Evolutionary conservation across 2,888 invertebrate species (phyloP), one percentile per base, ranked within the genome.

Genomic region (Drosophila acutilabella): DNA sequence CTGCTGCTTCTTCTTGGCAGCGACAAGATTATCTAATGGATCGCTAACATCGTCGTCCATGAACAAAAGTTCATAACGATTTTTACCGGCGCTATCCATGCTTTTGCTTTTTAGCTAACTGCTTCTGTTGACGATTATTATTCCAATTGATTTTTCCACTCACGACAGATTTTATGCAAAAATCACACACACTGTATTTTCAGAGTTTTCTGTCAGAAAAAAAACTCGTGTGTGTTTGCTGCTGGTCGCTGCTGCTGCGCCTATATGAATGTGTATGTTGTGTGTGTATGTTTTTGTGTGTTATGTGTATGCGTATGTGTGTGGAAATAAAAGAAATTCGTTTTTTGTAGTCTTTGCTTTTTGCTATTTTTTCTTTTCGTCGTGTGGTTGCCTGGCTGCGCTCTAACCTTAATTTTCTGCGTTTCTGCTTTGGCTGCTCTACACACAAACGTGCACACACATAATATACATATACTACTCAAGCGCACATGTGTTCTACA

Each of bases 1-100:
- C 81, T 88, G 86, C 88, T 91, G 89, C 81, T 91, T 90, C 79
- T 88, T 89, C 85, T 90, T 90, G 87, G 91, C 90, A 71, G 90
- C 90, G 78, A 90, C 89, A 81, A 91, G 82, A 89, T 91, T 92
- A 91, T 92, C 92, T 91, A 92, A 91, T 89, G 92, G 91, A 89
- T 92, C 92, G 86, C 90, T 90, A 83, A 91, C 88, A 89, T 92
- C 92, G 81, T 92, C 92, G 89, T 92, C 92, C 91, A 92, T 92
- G 91, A 91, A 92, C 90, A 92, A 91, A 78, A 92, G 91, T 88
- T 92, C 92, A 90, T 92, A 92, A 86, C 92, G 92, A 91, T 92
- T 92, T 81, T 91, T 92, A 80, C 92, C 92, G 87, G 91, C 85
- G 83, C 90, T 91, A 87, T 92, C 92, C 92, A 92, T 92, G 70